Evolutionary conservation across 2,888 invertebrate species (phyloP).

Genomic region (Melanophora roralis): DNA sequence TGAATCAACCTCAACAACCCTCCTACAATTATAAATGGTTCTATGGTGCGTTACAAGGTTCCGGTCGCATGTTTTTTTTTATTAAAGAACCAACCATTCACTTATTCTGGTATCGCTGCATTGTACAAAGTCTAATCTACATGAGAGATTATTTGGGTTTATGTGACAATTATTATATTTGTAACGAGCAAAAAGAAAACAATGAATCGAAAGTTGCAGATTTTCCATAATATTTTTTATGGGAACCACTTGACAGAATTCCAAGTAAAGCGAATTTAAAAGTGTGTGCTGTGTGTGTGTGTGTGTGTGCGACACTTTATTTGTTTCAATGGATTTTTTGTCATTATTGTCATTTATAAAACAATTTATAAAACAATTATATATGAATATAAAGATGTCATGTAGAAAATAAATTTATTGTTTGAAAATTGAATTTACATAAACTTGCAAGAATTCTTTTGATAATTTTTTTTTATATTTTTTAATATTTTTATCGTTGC

Average conservation of each 20-base stretch:
- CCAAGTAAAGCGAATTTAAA: conserved; percentile 57
- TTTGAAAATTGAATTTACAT: no score
- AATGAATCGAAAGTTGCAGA: neutral
- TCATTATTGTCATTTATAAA: conserved; percentile 48
- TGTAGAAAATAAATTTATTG: conserved; percentile 44
- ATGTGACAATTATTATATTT: conserved; percentile 70
- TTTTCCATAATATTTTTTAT: conserved; percentile 23
- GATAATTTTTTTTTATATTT: neutral
- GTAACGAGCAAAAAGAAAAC: neutral
- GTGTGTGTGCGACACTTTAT: neutral
- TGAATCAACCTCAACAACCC: conserved; percentile 68
- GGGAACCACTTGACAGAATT: conserved; percentile 51
- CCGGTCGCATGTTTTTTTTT: conserved; percentile 56
- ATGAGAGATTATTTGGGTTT: conserved; percentile 66
- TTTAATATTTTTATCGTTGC: conserved; percentile 18
- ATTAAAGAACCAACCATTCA: neutral
- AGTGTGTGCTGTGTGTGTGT: conserved; percentile 32
- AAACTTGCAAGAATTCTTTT: neutral
- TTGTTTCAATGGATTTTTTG: neutral
- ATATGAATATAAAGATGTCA: conserved; percentile 58
- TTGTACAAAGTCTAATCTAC: conserved; percentile 7
- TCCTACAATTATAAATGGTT: conserved; percentile 58
- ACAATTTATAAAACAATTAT: no score
- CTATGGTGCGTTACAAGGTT: conserved; percentile 65
- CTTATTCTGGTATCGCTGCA: neutral